Conservation (phyloP, 2,888 invertebrate genomes). For the Ochlodes sylvanus region DNA sequence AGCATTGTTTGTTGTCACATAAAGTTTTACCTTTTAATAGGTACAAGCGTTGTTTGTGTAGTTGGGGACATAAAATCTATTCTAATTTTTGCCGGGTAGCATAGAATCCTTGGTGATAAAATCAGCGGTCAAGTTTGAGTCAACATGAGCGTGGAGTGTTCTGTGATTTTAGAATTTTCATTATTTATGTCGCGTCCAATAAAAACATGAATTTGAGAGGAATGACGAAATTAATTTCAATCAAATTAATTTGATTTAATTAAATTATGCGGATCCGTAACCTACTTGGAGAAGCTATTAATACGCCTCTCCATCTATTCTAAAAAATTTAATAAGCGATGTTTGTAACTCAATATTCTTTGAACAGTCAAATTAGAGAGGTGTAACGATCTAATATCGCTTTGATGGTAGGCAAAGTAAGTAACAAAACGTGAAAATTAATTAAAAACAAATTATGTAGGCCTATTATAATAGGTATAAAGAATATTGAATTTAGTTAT, state of each 20-base stretch:
- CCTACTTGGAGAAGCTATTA: no score
- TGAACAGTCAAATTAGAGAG: no score
- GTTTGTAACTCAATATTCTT: no score
- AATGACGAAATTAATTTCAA: no score
- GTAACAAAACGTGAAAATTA: not conserved
- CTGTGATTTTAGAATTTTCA: not conserved
- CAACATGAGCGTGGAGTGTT: not conserved
- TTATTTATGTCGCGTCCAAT: no score
- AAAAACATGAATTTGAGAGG: no score
- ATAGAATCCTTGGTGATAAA: not conserved
- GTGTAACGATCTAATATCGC: no score
- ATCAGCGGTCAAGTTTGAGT: not conserved
- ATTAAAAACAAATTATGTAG: not conserved
- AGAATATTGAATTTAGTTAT: not conserved
- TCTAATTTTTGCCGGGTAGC: not conserved
- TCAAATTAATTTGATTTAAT: no score
- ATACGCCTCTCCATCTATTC: no score
- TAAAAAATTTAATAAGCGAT: no score
- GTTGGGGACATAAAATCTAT: constrained; percentile 4
- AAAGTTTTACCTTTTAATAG: constrained; percentile 25
- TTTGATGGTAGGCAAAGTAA: no score
- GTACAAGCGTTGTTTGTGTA: not conserved
- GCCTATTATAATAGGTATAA: not conserved
- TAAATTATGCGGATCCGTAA: no score
- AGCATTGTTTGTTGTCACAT: constrained; percentile 28